These are phyloP conservation scores for Xenops minutus DNA, from an alignment of 2,797 vertebrate genomes.

Conservation along the genomic window DNA sequence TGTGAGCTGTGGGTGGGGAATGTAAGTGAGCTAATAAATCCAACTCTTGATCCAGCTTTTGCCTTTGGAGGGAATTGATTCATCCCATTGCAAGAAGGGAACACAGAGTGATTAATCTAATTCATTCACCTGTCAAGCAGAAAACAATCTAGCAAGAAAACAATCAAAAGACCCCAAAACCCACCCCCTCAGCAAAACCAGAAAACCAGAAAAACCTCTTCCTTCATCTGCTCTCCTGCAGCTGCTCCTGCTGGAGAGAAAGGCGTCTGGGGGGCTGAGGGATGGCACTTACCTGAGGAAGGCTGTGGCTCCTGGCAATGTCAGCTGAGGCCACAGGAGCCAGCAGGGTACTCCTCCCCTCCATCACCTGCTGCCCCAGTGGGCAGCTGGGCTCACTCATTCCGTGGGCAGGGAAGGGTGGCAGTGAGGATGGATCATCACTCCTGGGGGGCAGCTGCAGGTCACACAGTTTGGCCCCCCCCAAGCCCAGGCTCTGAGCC, in stretches of 20 bases:
- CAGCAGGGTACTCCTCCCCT: background rate
- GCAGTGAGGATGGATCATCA: background rate
- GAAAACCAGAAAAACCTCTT: rapidly evolving
- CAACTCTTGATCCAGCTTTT: background rate
- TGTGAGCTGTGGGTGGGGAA: conserved; percentile 6
- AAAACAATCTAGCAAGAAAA: background rate
- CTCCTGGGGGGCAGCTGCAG: background rate
- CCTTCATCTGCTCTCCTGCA: background rate
- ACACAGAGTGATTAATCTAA: background rate
- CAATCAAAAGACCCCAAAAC: background rate
- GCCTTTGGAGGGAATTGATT: conserved; percentile 35
- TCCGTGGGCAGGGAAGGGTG: background rate
- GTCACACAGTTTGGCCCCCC: background rate
- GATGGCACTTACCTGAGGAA: background rate
- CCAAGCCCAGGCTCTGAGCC: too few species aligned
- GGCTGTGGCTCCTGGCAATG: background rate
- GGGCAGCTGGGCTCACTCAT: background rate
- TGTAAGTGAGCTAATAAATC: background rate
- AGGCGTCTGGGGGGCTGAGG: background rate
- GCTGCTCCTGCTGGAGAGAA: background rate
- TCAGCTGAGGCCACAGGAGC: background rate
- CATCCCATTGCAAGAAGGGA: background rate
- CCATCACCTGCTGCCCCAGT: background rate
- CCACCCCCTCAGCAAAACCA: background rate
- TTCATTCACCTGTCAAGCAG: background rate